These are phyloP conservation scores for Okapia johnstoni DNA, from an alignment of 2,113 vertebrate species.

Conservation along the genomic window DNA sequence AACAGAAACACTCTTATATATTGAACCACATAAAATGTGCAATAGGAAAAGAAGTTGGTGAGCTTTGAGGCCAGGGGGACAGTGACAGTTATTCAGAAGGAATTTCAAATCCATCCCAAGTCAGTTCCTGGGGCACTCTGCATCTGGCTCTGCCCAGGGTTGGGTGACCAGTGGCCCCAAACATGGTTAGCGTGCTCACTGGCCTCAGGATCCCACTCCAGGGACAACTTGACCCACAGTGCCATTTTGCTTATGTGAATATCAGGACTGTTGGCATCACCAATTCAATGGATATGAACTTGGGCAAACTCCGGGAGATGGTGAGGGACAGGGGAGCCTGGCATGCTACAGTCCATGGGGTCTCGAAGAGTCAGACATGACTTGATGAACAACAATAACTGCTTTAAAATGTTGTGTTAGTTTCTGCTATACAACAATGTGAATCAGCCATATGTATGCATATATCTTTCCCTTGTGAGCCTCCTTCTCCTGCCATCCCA, in stretches of 20 bases:
- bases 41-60: neutral
- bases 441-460: neutral
- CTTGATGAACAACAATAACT: neutral
- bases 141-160: neutral
- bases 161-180: conserved; percentile 44
- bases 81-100: neutral
- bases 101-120: conserved; percentile 49
- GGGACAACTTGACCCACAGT: neutral
- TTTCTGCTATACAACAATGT: neutral
- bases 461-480: neutral
- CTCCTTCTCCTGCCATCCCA: neutral
- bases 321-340: neutral
- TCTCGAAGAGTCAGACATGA: neutral
- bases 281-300: neutral
- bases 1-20: neutral
- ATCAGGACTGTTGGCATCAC: conserved; percentile 28
- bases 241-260: neutral
- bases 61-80: neutral
- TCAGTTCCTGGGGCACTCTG: conserved; percentile 58
- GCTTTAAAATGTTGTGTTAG: neutral
- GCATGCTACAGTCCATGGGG: neutral
- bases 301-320: neutral
- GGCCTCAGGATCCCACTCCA: conserved; percentile 45
- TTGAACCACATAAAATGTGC: neutral
- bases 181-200: conserved; percentile 36